Evolutionary conservation across 2,797 vertebrate genomes (phyloP), one percentile per base, ranked within the genome.

Genomic region (Gymnopithys bicolor): DNA sequence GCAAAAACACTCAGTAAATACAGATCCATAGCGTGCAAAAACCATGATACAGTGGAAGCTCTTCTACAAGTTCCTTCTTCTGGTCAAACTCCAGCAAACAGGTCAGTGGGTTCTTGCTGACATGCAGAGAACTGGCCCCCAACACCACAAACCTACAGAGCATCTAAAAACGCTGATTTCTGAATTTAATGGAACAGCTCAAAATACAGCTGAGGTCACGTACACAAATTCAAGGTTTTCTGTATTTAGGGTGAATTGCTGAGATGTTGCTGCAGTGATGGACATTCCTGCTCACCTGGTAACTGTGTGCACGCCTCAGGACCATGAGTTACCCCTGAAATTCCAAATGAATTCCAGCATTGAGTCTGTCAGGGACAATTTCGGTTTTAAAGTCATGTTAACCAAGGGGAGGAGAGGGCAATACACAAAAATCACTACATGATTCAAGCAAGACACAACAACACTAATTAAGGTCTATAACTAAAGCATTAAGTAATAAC

Each of bases 221-320:
- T 24, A 73, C 7, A 89, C 7, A 55, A 74, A 64, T 43, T 33
- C 21, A 63, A 9, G 17, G 19, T 6, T 87, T 66, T 32, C 59
- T 30, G 76, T 14, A 33, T 21, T 55, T 43, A 59, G n/a, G 43
- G 2, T 59, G 49, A 87, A 33, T 6, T 51, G 6, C 15, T 92
- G 58, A 12, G 30, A 43, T 3, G 16, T 2, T 78, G 66, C 90
- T 89, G 89, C 91, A 84, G 94, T 73, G 88, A 85, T 28, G n/a
- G 93, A 75, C 82, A 70, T 63, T 82, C 68, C 87, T 96, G 68
- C 94, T 92, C 93, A 96, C 96, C 93, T 94, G 95, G 95, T 92
- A 93, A 89, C 93, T 90, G 58, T 52, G 91, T 60, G 67, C 64
- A 76, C 84, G 96, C 89, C 93, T 91, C 82, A 52, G 76, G 86